A percentile compares a stretch with the other conserved stretches of the same genome.
Evolutionary conservation across 2,113 vertebrate genomes (phyloP).

Genomic region (Miniopterus natalensis): DNA sequence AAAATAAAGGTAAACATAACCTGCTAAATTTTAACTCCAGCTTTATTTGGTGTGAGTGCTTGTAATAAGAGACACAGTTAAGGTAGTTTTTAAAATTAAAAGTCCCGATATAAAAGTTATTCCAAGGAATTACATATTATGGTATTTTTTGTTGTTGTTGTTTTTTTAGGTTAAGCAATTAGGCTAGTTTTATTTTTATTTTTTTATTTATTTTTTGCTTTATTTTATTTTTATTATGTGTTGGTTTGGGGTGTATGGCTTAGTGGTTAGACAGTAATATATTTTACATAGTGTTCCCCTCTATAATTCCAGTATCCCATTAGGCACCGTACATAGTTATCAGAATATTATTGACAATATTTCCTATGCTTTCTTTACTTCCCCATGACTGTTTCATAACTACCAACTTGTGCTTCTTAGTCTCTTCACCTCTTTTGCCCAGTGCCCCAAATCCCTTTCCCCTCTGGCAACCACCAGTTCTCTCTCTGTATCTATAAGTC

Average conservation of each 20-base stretch:
- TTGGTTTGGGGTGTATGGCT: neutral
- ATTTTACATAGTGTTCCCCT: neutral
- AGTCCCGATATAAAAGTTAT: neutral
- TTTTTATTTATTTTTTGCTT: neutral
- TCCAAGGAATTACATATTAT: neutral
- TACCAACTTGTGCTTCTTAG: too few species aligned
- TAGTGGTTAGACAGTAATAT: neutral
- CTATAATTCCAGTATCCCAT: neutral
- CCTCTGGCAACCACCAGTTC: too few species aligned
- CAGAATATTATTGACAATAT: neutral
- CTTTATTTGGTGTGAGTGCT: neutral
- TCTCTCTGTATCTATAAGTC: too few species aligned
- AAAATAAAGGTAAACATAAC: neutral
- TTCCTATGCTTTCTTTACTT: neutral
- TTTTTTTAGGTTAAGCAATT: neutral
- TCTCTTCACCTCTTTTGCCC: too few species aligned
- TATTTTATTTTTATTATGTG: neutral
- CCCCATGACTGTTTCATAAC: too few species aligned
- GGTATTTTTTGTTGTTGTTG: neutral
- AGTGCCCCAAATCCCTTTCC: too few species aligned
- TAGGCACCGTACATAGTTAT: neutral
- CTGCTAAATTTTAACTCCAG: neutral
- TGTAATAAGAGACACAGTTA: neutral
- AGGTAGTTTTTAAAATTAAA: constrained; percentile 41
- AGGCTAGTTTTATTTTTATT: neutral